phyloP scores from a whole-genome alignment of 2,888 invertebrate species.

The Thecocarcelia acutangulata region DNA sequence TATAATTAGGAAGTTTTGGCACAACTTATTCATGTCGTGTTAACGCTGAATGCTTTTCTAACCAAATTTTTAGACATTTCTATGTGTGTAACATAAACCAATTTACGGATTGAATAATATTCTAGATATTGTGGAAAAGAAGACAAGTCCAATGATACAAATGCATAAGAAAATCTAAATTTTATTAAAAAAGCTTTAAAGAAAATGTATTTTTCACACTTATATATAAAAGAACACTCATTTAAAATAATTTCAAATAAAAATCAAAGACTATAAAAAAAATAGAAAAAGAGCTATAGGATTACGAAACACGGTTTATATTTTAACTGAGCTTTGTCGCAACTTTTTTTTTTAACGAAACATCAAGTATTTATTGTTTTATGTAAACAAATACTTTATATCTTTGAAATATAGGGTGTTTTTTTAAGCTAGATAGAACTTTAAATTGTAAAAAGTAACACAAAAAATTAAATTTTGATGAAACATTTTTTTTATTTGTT shows the following conservation, averaged over 20 bases:
- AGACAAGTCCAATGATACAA: too few species aligned
- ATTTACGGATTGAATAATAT: background rate
- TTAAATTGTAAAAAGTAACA: too few species aligned
- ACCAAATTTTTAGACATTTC: background rate
- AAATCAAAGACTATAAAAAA: background rate
- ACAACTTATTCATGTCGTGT: constrained; percentile 12
- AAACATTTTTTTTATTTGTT: too few species aligned
- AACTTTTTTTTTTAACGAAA: too few species aligned
- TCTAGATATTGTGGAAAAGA: background rate
- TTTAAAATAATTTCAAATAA: background rate
- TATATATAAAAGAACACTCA: background rate
- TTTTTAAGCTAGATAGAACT: too few species aligned
- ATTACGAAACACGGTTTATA: too few species aligned
- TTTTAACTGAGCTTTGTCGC: too few species aligned
- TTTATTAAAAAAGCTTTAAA: background rate
- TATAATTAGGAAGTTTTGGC: constrained; percentile 6
- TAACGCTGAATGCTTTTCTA: constrained; percentile 6
- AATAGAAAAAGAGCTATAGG: background rate
- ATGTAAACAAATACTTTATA: background rate
- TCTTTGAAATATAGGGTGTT: background rate
- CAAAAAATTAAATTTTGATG: too few species aligned
- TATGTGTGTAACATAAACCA: background rate
- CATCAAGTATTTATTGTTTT: background rate
- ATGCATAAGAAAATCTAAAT: background rate
- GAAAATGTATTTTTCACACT: background rate